Evolutionary conservation across 2,113 vertebrate species (phyloP).

Genomic region (Panthera tigris): DNA sequence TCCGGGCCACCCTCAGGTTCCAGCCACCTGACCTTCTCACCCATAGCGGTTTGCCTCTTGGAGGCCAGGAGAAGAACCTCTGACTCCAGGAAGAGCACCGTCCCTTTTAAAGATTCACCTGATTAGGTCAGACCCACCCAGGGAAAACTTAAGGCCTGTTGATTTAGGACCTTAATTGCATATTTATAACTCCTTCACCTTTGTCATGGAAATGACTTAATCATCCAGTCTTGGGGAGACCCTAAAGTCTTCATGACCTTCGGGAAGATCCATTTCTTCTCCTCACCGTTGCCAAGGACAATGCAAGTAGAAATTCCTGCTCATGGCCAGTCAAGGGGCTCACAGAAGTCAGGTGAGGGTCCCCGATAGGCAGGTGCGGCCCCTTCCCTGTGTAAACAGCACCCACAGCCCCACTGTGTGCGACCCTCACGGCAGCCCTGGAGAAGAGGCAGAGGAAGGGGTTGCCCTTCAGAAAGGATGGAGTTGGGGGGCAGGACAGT

Average conservation of each 20-base stretch:
- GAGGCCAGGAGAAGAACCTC: neutral
- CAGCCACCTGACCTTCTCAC: neutral
- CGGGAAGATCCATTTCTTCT: neutral
- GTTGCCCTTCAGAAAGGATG: neutral
- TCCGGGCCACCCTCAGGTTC: neutral
- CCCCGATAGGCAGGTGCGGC: neutral
- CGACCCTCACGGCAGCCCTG: neutral
- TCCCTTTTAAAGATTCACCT: neutral
- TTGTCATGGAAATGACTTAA: neutral
- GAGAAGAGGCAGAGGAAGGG: neutral
- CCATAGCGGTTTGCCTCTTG: neutral
- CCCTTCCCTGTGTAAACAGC: neutral
- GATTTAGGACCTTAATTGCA: neutral
- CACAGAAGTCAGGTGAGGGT: neutral
- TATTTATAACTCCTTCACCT: neutral
- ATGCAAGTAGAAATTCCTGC: neutral
- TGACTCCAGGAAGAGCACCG: fast-evolving
- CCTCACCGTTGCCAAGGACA: neutral
- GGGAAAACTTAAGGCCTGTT: neutral
- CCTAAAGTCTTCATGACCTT: fast-evolving
- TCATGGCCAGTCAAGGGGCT: too few relatives aligned
- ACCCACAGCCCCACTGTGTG: neutral
- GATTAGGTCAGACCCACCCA: neutral
- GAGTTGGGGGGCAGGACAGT: fast-evolving
- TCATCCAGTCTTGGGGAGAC: neutral